A percentile compares a stretch with the other conserved stretches of the same genome.
phyloP scores from a whole-genome alignment of 2,888 invertebrate genomes.

The Boloria selene region DNA sequence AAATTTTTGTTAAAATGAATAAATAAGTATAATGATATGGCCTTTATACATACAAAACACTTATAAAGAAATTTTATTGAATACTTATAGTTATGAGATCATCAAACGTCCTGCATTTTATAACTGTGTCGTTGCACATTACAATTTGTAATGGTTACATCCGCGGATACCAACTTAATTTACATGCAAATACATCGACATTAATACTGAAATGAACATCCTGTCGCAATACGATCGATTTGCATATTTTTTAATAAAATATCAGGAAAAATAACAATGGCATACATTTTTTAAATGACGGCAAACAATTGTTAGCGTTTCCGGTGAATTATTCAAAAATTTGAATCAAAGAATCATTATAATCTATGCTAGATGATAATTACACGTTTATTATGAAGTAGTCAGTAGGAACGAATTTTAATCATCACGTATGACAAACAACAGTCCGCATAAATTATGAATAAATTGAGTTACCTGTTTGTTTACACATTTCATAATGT shows the following conservation, averaged over 20 bases:
- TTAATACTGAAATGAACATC: conserved; percentile 79
- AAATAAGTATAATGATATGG: conserved; percentile 20
- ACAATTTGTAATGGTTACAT: conserved; percentile 74
- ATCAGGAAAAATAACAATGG: conserved; percentile 72
- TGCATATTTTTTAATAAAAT: conserved; percentile 81
- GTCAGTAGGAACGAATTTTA: conserved; percentile 14
- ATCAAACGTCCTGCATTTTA: conserved; percentile 56
- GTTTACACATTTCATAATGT: conserved; percentile 3
- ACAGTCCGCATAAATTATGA: conserved; percentile 29
- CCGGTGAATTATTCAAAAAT: conserved; percentile 79
- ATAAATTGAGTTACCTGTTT: conserved; percentile 11
- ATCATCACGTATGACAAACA: conserved; percentile 11
- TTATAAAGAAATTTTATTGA: conserved; percentile 35
- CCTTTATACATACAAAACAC: conserved; percentile 28
- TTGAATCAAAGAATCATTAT: conserved; percentile 69
- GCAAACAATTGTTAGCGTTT: conserved; percentile 71
- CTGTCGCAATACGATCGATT: conserved; percentile 75
- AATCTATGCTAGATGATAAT: conserved; percentile 66
- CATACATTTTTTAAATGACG: conserved; percentile 64
- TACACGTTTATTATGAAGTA: conserved; percentile 52
- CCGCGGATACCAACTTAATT: conserved; percentile 73
- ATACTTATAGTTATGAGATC: conserved; percentile 38
- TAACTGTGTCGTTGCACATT: conserved; percentile 64
- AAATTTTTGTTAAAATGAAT: conserved; percentile 18
- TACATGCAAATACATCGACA: conserved; percentile 77